Conservation (phyloP, 2,113 vertebrate species). For the Notothenia rossii region DNA sequence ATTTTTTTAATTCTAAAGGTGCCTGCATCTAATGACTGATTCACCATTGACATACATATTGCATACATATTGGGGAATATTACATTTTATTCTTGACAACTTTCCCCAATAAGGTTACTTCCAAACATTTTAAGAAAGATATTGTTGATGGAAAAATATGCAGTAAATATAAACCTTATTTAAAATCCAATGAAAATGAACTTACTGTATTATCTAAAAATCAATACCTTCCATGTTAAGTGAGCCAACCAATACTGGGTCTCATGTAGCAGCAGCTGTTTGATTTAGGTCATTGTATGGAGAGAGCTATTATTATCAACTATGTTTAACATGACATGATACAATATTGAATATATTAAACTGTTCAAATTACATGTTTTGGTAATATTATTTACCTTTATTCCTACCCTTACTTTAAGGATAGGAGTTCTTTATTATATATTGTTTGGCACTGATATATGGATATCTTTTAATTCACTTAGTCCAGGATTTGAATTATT, state of each 20-base stretch:
- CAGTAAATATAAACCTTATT: slow-evolving; percentile 1
- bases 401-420: background rate
- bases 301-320: background rate
- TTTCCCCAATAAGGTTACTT: background rate
- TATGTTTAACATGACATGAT: background rate
- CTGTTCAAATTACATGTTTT: background rate
- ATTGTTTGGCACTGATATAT: background rate
- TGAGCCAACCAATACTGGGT: slow-evolving; percentile 13
- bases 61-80: too few relatives aligned
- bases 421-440: background rate
- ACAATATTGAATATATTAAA: background rate
- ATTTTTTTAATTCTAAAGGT: too few relatives aligned
- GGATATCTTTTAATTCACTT: background rate
- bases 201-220: slow-evolving; percentile 17
- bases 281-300: slow-evolving; percentile 5
- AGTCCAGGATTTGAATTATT: background rate
- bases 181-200: slow-evolving; percentile 5
- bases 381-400: background rate
- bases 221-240: slow-evolving; percentile 8
- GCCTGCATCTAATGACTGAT: too few relatives aligned
- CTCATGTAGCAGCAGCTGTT: slow-evolving; percentile 8
- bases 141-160: background rate
- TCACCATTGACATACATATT: too few relatives aligned
- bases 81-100: background rate
- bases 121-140: background rate